Evolutionary conservation across 2,113 vertebrate species (phyloP), one percentile per base, ranked within the genome.

Genomic region (Dascyllus trimaculatus): DNA sequence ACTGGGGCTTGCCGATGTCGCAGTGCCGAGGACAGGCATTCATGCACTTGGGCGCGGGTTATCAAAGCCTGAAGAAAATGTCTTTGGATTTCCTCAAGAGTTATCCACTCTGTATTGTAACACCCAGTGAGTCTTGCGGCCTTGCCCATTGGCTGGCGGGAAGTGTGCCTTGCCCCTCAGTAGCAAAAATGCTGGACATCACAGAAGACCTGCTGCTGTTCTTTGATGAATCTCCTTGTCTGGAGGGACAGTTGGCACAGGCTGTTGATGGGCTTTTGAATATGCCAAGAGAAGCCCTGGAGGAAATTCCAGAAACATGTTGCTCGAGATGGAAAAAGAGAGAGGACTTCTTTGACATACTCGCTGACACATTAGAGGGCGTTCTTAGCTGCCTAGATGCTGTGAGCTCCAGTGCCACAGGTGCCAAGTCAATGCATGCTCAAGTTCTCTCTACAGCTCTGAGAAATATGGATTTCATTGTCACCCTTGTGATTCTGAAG

Each of bases 11-110:
- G 18, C 97, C 97, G 32, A 97, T 99, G 97, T 95, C 96, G 19
- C 96, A 95, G 86, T 99, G 98, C 70, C 95, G 97, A 48, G 98
- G 97, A 17, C 98, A 98, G 81, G 97, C 97, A 3, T 97, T 97
- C 67, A 95, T 97, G 15, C 94, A 96, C 29, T 94, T 96, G 58
- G 96, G 96, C 19, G 94, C 95, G 68, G 96, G 95, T 80, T 95
- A 95, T 73, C 96, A 97, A 86, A 97, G 92, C 78, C 88, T 99
- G 86, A 97, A 98, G 93, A 91, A 95, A 63, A 96, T 99, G 93
- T 96, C 96, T 58, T 91, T 95, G 8, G 95, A 96, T 85, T 93
- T 99, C 51, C 88, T 98, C 59, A 92, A 96, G 75, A 96, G 91
- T 82, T 98, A 97, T 63, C 97, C 97, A 0, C 95, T 97, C 53